phyloP scores from a whole-genome alignment of 1,140 invertebrate species.

The Ectropis grisescens region DNA sequence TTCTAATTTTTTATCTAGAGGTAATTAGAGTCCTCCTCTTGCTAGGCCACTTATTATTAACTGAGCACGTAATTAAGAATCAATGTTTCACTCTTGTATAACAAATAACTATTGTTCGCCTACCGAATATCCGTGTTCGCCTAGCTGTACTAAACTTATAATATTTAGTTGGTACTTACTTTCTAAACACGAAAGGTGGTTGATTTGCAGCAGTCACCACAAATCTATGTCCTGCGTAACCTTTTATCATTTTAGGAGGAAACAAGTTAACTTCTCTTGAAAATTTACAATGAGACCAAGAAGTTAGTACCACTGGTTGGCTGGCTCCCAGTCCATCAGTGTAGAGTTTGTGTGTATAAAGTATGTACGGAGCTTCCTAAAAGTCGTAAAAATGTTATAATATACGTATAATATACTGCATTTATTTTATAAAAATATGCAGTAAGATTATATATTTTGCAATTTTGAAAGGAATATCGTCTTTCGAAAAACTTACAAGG shows the following conservation, averaged over 20 bases:
- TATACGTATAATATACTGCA: neutral
- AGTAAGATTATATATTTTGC: no score
- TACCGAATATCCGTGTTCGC: no score
- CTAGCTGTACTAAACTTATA: no score
- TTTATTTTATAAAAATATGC: no score
- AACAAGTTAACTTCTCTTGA: conserved; percentile 76
- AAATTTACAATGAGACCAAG: conserved; percentile 75
- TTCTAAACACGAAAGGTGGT: conserved; percentile 78
- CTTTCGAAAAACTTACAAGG: conserved; percentile 34
- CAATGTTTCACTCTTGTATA: no score
- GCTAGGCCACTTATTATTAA: no score
- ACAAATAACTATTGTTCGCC: no score
- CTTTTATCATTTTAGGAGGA: conserved; percentile 74
- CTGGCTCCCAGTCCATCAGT: conserved; percentile 77
- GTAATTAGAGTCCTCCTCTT: no score
- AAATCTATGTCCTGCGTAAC: conserved; percentile 81
- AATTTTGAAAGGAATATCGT: no score
- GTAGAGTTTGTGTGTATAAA: conserved; percentile 80
- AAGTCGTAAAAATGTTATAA: conserved; percentile 4
- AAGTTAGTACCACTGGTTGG: conserved; percentile 72
- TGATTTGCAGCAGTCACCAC: conserved; percentile 75
- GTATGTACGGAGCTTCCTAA: conserved; percentile 75
- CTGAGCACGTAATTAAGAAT: no score
- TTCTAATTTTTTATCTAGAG: no score
- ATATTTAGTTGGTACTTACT: no score